phyloP scores from a whole-genome alignment of 2,113 vertebrate genomes.

The Dasyornis broadbenti region DNA sequence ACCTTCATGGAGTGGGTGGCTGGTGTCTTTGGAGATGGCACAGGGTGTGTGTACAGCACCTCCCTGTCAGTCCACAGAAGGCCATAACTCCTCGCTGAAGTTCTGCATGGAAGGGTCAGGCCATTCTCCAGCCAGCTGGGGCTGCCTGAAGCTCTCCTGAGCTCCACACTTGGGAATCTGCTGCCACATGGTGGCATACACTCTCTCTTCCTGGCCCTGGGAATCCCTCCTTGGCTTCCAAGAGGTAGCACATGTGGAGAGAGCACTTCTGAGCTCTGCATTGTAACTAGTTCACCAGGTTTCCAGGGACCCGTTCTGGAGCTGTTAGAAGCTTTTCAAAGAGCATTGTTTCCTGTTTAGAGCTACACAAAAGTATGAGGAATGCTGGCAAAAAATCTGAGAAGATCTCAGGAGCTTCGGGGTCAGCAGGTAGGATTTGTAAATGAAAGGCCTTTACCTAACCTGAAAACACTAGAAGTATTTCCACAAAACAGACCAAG shows the following conservation, averaged over 20 bases:
- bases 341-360: neutral
- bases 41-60: neutral
- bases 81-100: neutral
- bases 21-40: neutral
- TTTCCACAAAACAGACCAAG: neutral
- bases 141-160: neutral
- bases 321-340: conserved; percentile 5
- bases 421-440: neutral
- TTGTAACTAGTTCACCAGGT: neutral
- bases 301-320: neutral
- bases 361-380: neutral
- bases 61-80: neutral
- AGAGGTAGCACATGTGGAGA: neutral
- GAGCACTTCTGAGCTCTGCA: neutral
- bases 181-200: conserved; percentile 55
- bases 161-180: neutral
- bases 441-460: neutral
- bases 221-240: conserved; percentile 13
- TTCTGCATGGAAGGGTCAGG: neutral
- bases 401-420: neutral
- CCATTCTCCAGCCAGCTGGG: neutral
- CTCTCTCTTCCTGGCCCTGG: conserved; percentile 16
- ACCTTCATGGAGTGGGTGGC: neutral
- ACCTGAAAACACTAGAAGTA: neutral
- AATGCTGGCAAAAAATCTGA: conserved; percentile 12